These are phyloP conservation scores for Ecliptopera silaceata DNA, from an alignment of 2,888 invertebrate species.

Conservation along the genomic window DNA sequence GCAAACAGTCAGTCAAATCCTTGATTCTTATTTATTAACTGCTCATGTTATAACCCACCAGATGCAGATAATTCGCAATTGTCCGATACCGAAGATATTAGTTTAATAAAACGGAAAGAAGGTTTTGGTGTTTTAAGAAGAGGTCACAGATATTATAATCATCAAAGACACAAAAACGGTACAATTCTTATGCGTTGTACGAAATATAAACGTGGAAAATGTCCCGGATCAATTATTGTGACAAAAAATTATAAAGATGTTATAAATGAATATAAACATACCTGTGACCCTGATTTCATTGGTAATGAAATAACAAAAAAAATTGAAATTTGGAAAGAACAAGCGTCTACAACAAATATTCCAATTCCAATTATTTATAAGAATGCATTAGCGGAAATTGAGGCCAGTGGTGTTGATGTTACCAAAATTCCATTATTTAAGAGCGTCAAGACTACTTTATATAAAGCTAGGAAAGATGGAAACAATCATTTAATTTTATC, in stretches of 20 bases:
- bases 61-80: no score
- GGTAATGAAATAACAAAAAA: slow-evolving; percentile 12
- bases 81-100: no score
- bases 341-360: neutral
- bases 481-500: no score
- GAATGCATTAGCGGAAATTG: neutral
- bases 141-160: slow-evolving; percentile 7
- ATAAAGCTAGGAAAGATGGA: neutral
- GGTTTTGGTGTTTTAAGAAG: slow-evolving; percentile 4
- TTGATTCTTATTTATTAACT: no score
- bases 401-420: neutral
- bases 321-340: slow-evolving; percentile 5
- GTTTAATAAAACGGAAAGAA: neutral
- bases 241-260: neutral
- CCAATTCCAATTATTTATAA: slow-evolving; percentile 6
- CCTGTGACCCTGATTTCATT: slow-evolving; percentile 5
- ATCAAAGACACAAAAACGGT: slow-evolving; percentile 3
- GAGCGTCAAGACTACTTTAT: neutral
- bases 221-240: slow-evolving; percentile 2
- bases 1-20: no score
- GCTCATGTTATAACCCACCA: no score
- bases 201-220: slow-evolving; percentile 11
- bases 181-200: slow-evolving; percentile 7
- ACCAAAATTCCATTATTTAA: neutral
- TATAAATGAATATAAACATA: slow-evolving; percentile 7